Conservation (phyloP, 2,797 vertebrate genomes). For the Kryptopterus vitreolus region DNA sequence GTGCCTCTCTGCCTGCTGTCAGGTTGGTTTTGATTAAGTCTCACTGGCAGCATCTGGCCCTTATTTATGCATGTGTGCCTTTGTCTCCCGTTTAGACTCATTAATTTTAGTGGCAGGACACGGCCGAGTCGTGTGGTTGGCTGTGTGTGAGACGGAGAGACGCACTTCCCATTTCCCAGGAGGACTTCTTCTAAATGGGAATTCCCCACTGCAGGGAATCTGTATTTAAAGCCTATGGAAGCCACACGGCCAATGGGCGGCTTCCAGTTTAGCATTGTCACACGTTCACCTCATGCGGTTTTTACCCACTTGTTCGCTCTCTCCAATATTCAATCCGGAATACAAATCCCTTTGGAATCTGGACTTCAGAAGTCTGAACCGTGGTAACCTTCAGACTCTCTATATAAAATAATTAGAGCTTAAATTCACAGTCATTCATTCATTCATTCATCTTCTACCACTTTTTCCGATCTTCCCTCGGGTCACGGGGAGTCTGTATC, state of each 20-base stretch:
- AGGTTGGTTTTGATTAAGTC: not conserved
- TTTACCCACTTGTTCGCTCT: not conserved
- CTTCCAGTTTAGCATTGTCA: not conserved
- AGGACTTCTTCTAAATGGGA: slow-evolving; percentile 13
- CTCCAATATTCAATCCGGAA: too few species aligned
- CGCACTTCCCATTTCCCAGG: not conserved
- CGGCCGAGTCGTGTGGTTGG: slow-evolving; percentile 35
- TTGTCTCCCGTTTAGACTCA: slow-evolving; percentile 35
- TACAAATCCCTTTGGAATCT: too few species aligned
- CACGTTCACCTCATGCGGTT: not conserved
- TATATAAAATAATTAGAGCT: too few species aligned
- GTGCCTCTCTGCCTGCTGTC: not conserved
- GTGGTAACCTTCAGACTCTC: too few species aligned
- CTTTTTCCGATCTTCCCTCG: too few species aligned
- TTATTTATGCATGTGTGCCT: slow-evolving; percentile 1
- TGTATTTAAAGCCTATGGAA: slow-evolving; percentile 15
- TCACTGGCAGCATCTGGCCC: not conserved
- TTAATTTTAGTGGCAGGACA: slow-evolving; percentile 37
- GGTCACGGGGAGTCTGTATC: too few species aligned
- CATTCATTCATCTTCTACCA: too few species aligned
- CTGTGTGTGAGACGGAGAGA: not conserved
- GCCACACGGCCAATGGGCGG: not conserved
- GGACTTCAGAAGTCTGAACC: too few species aligned
- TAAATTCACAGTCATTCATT: too few species aligned
- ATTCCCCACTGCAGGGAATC: not conserved